These are phyloP conservation scores for Setipinna tenuifilis DNA, from an alignment of 2,797 vertebrate genomes.

Conservation along the genomic window DNA sequence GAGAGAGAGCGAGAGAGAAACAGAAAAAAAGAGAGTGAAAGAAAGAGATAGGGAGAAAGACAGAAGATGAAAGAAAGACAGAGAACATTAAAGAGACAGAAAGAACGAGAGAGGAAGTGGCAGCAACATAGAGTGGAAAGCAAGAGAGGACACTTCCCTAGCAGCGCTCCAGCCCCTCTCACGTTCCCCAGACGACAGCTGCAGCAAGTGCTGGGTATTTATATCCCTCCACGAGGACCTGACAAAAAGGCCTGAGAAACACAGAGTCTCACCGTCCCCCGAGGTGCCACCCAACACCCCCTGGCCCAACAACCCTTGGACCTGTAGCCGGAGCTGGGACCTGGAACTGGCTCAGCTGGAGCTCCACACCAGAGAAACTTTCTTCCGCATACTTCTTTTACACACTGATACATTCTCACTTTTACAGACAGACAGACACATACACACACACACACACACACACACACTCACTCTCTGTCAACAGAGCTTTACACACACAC, in stretches of 20 bases:
- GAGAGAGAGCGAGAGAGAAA: not conserved
- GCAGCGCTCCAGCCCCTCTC: slow-evolving; percentile 51
- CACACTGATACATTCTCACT: not conserved
- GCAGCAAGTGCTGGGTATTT: slow-evolving; percentile 69
- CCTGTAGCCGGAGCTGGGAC: not conserved
- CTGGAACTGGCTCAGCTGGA: slow-evolving; percentile 4
- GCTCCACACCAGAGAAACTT: not conserved
- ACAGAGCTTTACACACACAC: slow-evolving; percentile 25
- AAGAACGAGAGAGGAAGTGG: not conserved
- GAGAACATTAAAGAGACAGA: not conserved
- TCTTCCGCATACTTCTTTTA: not conserved
- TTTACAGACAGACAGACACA: not conserved
- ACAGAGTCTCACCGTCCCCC: not conserved
- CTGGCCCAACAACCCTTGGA: not conserved
- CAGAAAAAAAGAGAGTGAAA: not conserved
- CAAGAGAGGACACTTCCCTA: slow-evolving; percentile 40
- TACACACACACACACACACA: not conserved
- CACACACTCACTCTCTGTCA: slow-evolving; percentile 61
- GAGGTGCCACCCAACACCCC: not conserved
- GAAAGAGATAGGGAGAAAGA: no score
- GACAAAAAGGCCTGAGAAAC: slow-evolving; percentile 52
- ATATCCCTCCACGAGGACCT: slow-evolving; percentile 59
- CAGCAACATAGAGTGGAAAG: not conserved
- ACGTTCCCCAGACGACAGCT: slow-evolving; percentile 79
- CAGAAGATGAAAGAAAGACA: no score